A percentile compares a stretch with the other conserved stretches of the same genome.
These are phyloP conservation scores for Tridacna gigas DNA, from an alignment of 2,888 invertebrate genomes.

Conservation along the genomic window DNA sequence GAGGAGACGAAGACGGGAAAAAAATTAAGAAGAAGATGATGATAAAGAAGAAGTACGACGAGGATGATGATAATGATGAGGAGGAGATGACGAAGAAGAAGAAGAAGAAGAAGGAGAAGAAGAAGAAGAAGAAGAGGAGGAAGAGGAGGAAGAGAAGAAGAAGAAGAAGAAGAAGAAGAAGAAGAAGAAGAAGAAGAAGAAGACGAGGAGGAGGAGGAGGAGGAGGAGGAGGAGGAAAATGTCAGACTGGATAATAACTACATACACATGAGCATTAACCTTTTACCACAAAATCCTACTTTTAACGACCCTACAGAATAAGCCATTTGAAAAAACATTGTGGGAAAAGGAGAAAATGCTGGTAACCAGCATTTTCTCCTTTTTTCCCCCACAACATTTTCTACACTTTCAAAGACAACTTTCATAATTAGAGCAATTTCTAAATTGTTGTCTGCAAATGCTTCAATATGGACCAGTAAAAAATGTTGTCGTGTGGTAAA, in stretches of 20 bases:
- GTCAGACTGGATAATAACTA: neutral
- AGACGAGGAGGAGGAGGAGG: neutral
- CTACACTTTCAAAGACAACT: neutral
- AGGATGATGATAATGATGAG: neutral
- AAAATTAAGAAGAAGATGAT: neutral
- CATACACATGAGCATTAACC: neutral
- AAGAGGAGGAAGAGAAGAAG: slow-evolving; percentile 9
- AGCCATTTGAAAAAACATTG: neutral
- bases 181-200: slow-evolving; percentile 15
- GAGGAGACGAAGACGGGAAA: slow-evolving; percentile 14
- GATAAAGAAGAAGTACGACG: neutral
- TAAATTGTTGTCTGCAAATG: too few relatives aligned
- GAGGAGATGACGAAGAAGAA: slow-evolving; percentile 7
- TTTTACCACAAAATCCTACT: neutral
- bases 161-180: slow-evolving; percentile 16
- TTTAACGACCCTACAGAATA: too few relatives aligned
- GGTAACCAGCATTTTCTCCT: neutral
- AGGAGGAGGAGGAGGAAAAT: neutral
- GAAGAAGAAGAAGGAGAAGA: slow-evolving; percentile 11
- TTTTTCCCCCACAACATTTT: neutral
- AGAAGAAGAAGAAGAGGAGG: slow-evolving; percentile 11
- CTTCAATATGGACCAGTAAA: too few relatives aligned
- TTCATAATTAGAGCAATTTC: neutral
- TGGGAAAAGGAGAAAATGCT: neutral
- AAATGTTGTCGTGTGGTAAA: too few relatives aligned